Base-by-base conservation (phyloP, 2,888 invertebrate genomes). In the Leucophora obtusa region DNA sequence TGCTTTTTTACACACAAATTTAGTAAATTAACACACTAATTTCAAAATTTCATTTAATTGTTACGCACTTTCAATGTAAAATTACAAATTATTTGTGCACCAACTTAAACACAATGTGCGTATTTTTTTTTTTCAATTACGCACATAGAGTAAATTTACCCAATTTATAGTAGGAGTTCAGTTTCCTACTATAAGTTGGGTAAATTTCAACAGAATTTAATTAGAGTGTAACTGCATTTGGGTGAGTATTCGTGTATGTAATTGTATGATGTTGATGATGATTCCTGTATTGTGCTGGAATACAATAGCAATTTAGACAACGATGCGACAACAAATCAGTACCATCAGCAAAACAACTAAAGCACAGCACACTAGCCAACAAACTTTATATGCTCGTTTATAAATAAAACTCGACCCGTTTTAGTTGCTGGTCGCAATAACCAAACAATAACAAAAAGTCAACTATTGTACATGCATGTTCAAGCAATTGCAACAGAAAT, bases 251-350 rank as follows among this genome's bases (percentile, higher is more conserved):
- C 51, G 28, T 43, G 15, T 18, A 28, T 56, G 35, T 35, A 7
- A 60, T 28, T 53, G 62, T 28, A 21, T 18, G 7, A 43, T 58
- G 59, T 17, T 28, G 71, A 58, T 35, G 66, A 66, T 54, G 75
- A 63, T 59, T 77, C 70, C 21, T 56, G 66, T 62, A 60, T 74
- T 74, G 77, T 74, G 56, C 74, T 77, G 21, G 70, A 73, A 66
- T 62, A 77, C 81, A 77, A 77, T 47, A 66, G 81, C 72, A 81
- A 74, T 65, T 73, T 70, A 56, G 81, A 77, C 65, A 74, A 81
- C 28, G 69, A 74, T 77, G 81, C 77, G 59, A 70, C 77, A 77
- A 81, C 77, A 74, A 77, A 69, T 76, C 80, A 59, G 68, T 70
- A 66, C 65, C 72, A 60, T 73, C 77, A 77, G 63, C 72, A 72